Base-by-base conservation (phyloP, 2,113 vertebrate species). In the Ploceus nigricollis region DNA sequence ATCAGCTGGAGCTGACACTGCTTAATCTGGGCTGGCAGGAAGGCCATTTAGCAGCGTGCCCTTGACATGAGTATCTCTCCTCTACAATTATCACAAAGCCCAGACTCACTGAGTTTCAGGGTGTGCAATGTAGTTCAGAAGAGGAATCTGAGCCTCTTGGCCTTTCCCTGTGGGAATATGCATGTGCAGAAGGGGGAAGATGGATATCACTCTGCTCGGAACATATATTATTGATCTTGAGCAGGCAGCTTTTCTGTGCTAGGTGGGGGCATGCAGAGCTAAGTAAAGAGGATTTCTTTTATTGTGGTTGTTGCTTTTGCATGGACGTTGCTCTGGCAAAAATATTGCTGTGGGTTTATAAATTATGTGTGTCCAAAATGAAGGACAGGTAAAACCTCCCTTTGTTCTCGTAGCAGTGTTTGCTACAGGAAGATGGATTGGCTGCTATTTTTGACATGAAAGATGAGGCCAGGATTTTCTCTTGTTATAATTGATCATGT, bases 381-480 rank as follows among this genome's bases (percentile, higher is more conserved):
- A 93, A 95, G 78, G 71, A 31, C 75, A 79, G 51, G 91, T 87
- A 92, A 94, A 88, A 91, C 86, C 69, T 82, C 80, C 60, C 63
- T 96, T 94, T 95, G 86, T 96, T 63, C 80, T 90, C 5, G 0
- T 61, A 68, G 40, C 89, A 82, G 72, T 14, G 35, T 71, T 90
- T 89, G 68, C 60, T 84, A 25, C 56, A 45, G 2, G 0, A 63
- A 87, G 94, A 94, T 89, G 47, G 85, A 92, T 89, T 60, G 83
- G n/a, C 48, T 82, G 40, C 39, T 81, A n/a, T 68, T 87, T 83
- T 39, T 64, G 57, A 84, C 90, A n/a, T 82, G 76, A 93, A 65
- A 0, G 0, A 94, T 76, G 92, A 75, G 61, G 57, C 69, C 60
- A 92, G 76, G 60, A 71, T 81, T 94, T 92, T 96, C 80, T 84